A percentile compares a stretch with the other conserved stretches of the same genome.
Evolutionary conservation across 2,888 invertebrate species (phyloP).

Genomic region (Laothoe populi): DNA sequence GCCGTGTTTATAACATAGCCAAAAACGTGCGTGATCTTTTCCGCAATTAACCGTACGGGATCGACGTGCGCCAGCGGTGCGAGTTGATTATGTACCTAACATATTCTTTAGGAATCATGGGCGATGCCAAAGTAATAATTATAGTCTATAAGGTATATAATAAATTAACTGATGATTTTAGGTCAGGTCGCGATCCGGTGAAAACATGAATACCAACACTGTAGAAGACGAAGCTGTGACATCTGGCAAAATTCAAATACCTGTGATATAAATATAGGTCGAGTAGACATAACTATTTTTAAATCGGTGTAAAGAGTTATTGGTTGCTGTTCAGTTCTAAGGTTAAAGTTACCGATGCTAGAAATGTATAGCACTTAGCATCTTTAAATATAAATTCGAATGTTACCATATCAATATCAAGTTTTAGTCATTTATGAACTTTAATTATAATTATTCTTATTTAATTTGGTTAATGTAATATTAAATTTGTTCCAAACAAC

Average conservation of each 20-base stretch:
- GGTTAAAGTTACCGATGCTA: conserved; percentile 6
- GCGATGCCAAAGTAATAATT: conserved; percentile 66
- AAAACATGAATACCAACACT: conserved; percentile 42
- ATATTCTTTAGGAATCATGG: conserved; percentile 59
- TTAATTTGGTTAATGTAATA: background rate
- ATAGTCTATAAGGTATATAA: conserved; percentile 52
- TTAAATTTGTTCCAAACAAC: no score
- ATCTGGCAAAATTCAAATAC: conserved; percentile 59
- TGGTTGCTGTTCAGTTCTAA: conserved; percentile 47
- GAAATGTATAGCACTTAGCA: background rate
- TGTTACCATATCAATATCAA: conserved; percentile 1
- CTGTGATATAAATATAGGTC: conserved; percentile 59
- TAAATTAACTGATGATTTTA: conserved; percentile 40
- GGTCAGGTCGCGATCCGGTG: conserved; percentile 27
- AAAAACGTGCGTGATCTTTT: conserved; percentile 67
- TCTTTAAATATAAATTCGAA: background rate
- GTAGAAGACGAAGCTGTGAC: conserved; percentile 66
- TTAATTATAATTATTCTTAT: background rate
- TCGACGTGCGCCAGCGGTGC: conserved; percentile 61
- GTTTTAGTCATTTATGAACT: background rate
- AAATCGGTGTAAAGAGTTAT: conserved; percentile 59
- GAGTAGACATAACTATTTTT: conserved; percentile 69
- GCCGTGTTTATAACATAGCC: conserved; percentile 63
- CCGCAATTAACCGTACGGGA: conserved; percentile 65
- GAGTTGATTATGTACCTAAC: conserved; percentile 61